A percentile compares a stretch with the other conserved stretches of the same genome.
phyloP scores from a whole-genome alignment of 2,113 vertebrate genomes.

The Tinamus guttatus region DNA sequence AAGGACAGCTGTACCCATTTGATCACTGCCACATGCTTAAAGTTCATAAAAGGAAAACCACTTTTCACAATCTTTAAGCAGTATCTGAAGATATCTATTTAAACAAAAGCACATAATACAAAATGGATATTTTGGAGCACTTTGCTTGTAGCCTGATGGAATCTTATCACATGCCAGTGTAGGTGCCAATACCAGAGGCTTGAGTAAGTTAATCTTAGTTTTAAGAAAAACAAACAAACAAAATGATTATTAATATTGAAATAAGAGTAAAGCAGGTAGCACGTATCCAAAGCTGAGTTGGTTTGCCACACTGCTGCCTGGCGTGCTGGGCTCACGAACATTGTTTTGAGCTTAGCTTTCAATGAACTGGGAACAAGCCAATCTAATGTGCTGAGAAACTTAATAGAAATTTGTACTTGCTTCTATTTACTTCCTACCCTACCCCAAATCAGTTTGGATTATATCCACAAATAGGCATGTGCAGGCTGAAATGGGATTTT shows the following conservation, averaged over 20 bases:
- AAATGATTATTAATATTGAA: not conserved
- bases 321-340: not conserved
- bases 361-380: not conserved
- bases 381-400: not conserved
- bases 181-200: not conserved
- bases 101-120: not conserved
- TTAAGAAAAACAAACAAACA: not conserved
- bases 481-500: not conserved
- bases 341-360: not conserved
- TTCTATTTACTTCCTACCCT: not conserved
- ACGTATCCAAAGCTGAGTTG: not conserved
- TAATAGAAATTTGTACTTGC: not conserved
- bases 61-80: slow-evolving; percentile 26
- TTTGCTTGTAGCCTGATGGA: not conserved
- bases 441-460: not conserved
- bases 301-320: not conserved
- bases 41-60: slow-evolving; percentile 64
- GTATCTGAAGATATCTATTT: slow-evolving; percentile 30
- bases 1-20: slow-evolving; percentile 71
- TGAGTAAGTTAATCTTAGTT: not conserved
- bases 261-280: not conserved
- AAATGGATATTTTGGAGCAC: slow-evolving; percentile 27
- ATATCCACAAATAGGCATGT: not conserved
- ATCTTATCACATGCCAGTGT: not conserved
- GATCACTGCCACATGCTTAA: slow-evolving; percentile 67